Evolutionary conservation across 2,888 invertebrate species (phyloP), one percentile per base, ranked within the genome.

Genomic region (Lycaena phlaeas): DNA sequence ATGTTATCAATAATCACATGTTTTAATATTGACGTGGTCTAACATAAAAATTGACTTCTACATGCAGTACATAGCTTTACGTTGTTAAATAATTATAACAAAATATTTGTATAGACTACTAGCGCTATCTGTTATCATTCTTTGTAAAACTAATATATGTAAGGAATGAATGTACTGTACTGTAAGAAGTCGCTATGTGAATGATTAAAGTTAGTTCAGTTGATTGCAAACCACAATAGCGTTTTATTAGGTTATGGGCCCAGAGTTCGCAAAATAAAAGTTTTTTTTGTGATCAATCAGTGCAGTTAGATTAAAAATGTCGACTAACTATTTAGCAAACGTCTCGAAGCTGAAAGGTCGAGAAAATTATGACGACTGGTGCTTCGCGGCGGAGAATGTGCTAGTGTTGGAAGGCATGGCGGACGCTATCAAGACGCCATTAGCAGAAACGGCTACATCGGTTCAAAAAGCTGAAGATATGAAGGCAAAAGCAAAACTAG

Each of bases 401-500:
- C 38, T 46, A 5, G 40, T 46, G 25, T 29, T 46, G 31, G 46
- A 46, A 18, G 41, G 46, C 4, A 46, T 43, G 42, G 41, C 43
- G 43, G 36, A 43, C 36, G 27, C 37, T 10, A 46, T 43, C 14
- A 41, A 39, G 37, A 17, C 3, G 14, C 39, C 41, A n/a, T 41
- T 43, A 34, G 2, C 41, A 22, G 4, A 22, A 26, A 29, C 31
- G 12, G 39, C 46, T 36, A 40, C 43, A 9, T 12, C 25, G 14
- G 30, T 10, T 30, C 26, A 45, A 12, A 34, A 27, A 22, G 18
- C 36, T 38, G 45, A 45, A 1, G 44, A 49, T 41, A n/a, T 11
- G 5, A 53, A 53, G 27, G 48, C 51, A 1, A 49, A 37, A 36
- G 51, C 51, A 1, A 52, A 55, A 12, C 5, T 55, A 10, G 40